A percentile compares a stretch with the other conserved stretches of the same genome.
These are phyloP conservation scores for Thunnus maccoyii DNA, from an alignment of 2,113 vertebrate species.

Conservation along the genomic window DNA sequence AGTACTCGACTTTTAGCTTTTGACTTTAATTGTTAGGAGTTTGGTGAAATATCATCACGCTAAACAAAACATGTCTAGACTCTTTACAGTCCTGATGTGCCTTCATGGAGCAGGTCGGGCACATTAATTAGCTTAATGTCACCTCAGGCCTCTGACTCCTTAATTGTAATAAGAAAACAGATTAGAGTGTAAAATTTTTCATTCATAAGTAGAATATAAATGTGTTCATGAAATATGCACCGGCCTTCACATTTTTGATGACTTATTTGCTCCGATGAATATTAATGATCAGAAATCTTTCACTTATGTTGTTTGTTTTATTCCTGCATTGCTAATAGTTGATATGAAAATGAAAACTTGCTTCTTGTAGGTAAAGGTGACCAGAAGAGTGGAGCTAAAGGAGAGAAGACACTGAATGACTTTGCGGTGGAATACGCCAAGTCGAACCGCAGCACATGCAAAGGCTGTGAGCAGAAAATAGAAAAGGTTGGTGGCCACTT, in stretches of 20 bases:
- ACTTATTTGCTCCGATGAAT: no score
- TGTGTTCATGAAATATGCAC: no score
- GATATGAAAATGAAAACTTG: background rate
- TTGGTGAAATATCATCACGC: background rate
- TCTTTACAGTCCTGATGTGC: background rate
- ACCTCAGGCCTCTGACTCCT: background rate
- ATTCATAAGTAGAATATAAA: no score
- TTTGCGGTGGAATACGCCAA: constrained; percentile 97
- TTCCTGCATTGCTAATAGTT: background rate
- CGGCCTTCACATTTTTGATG: no score
- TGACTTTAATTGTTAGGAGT: background rate
- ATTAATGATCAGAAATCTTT: no score
- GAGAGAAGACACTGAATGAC: constrained; percentile 91
- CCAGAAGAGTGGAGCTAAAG: constrained; percentile 86
- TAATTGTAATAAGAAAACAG: no score
- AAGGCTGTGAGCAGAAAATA: constrained; percentile 95
- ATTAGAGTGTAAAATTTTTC: no score
- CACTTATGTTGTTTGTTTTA: background rate
- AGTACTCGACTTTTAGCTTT: background rate
- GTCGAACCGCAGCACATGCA: constrained; percentile 97
- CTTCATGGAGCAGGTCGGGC: background rate
- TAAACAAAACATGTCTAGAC: background rate
- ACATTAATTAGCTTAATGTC: background rate
- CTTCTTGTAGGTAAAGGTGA: constrained; percentile 81
- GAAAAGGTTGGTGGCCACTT: constrained; percentile 88